A percentile compares a stretch with the other conserved stretches of the same genome.
Evolutionary conservation across 1,140 invertebrate species (phyloP).

Genomic region (Drosophila mauritiana): DNA sequence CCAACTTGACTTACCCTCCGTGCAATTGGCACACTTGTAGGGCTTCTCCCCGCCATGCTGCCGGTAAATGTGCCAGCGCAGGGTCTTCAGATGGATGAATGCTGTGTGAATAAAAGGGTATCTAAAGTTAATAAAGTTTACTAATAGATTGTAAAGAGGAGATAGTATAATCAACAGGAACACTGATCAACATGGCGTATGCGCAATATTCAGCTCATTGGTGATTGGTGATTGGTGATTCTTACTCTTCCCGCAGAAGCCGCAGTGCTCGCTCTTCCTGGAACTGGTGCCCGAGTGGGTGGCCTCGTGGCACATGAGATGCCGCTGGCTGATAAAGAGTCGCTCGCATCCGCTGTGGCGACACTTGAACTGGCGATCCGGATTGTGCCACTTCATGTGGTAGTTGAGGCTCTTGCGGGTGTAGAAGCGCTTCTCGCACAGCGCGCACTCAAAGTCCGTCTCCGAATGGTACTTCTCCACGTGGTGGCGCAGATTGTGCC

Average conservation of each 20-base stretch:
- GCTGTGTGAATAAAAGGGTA: constrained; percentile 30
- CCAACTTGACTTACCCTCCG: constrained; percentile 67
- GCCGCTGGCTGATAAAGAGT: constrained; percentile 75
- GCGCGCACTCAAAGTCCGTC: constrained; percentile 75
- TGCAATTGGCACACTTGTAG: constrained; percentile 73
- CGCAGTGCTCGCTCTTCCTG: constrained; percentile 71
- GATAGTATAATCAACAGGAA: not conserved
- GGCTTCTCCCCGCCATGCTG: constrained; percentile 81
- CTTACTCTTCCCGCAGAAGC: constrained; percentile 75
- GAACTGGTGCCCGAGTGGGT: constrained; percentile 68
- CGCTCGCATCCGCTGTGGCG: constrained; percentile 69
- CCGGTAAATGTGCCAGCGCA: constrained; percentile 78
- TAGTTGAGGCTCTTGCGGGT: constrained; percentile 79
- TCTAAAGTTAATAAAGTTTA: not conserved
- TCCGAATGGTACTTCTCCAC: constrained; percentile 79
- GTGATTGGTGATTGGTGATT: not conserved
- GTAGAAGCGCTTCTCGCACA: constrained; percentile 76
- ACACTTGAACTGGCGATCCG: constrained; percentile 71
- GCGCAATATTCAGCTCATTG: not conserved
- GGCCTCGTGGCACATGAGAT: constrained; percentile 74
- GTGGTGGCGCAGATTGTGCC: constrained; percentile 76
- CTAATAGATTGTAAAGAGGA: not conserved
- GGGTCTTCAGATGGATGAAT: constrained; percentile 77
- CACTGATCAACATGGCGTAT: not conserved
- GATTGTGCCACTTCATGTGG: constrained; percentile 82